These are phyloP conservation scores for Rhabdornis inornatus DNA, from an alignment of 2,113 vertebrate genomes.

Conservation along the genomic window DNA sequence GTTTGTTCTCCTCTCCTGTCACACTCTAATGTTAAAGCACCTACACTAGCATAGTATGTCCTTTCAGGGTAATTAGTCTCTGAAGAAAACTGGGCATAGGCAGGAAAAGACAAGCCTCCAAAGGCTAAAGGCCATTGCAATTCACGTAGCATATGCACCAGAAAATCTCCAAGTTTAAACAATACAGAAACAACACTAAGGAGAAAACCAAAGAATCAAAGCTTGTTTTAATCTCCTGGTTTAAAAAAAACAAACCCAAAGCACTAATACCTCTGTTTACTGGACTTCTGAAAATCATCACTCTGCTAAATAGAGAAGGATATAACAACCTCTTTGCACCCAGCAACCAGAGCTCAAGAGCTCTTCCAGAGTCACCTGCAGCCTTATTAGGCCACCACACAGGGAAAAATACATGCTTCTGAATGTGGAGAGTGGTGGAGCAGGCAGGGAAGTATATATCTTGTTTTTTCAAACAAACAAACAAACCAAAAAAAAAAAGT, in stretches of 20 bases:
- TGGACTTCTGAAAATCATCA: neutral
- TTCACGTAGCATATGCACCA: rapidly evolving
- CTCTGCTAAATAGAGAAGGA: neutral
- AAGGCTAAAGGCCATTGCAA: neutral
- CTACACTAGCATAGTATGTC: neutral
- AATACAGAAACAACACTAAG: neutral
- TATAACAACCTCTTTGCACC: neutral
- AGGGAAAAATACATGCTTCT: neutral
- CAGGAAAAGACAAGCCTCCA: neutral
- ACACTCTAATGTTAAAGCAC: neutral
- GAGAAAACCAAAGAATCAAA: neutral
- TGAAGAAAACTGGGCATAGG: neutral
- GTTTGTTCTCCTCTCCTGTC: neutral
- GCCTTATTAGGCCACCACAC: neutral
- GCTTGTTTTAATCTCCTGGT: neutral
- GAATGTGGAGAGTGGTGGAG: neutral
- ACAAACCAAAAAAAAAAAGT: too few relatives aligned
- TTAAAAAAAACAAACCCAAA: neutral
- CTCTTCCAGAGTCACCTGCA: neutral
- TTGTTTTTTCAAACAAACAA: neutral
- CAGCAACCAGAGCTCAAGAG: neutral
- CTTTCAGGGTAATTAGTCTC: neutral
- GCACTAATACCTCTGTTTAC: neutral
- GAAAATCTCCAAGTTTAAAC: neutral
- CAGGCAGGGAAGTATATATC: neutral